Evolutionary conservation across 92 coral and sea anemone species (phyloP).

Genomic region (Porites lobata): DNA sequence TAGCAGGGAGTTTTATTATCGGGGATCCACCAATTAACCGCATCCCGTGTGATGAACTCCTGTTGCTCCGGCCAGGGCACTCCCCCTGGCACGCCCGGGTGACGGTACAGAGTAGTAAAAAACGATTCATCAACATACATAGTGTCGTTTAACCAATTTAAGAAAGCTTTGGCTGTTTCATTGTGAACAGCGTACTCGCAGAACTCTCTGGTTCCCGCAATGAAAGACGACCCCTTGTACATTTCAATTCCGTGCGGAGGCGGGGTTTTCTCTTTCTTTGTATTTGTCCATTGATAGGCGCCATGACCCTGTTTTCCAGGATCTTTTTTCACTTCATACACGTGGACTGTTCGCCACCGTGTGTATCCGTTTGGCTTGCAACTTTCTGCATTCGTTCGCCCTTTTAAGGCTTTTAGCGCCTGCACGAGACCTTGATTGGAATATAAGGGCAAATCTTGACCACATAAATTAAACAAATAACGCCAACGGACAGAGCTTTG

Average conservation of each 20-base stretch:
- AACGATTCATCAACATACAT: constrained; percentile 9
- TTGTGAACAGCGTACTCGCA: constrained; percentile 9
- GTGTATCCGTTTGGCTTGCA: not conserved
- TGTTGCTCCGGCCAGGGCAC: not conserved
- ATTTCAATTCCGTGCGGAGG: constrained; percentile 25
- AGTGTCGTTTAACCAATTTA: constrained; percentile 12
- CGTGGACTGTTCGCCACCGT: not conserved
- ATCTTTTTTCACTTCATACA: not conserved
- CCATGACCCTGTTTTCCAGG: not conserved
- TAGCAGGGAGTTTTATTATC: constrained; percentile 7
- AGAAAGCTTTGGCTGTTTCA: constrained; percentile 11
- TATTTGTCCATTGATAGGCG: not conserved
- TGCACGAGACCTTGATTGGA: constrained; percentile 24
- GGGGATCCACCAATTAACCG: constrained; percentile 4
- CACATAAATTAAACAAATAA: constrained; percentile 73
- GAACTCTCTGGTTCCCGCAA: constrained; percentile 27
- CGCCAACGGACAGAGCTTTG: constrained; percentile 63
- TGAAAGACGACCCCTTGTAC: constrained; percentile 22
- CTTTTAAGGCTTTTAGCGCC: constrained; percentile 35
- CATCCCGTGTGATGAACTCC: constrained; percentile 31
- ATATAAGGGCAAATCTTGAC: constrained; percentile 61
- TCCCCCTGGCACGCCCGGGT: constrained; percentile 37
- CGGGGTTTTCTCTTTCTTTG: not conserved
- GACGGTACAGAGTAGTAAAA: constrained; percentile 26
- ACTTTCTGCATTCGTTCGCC: constrained; percentile 31